phyloP scores from a whole-genome alignment of 2,888 invertebrate genomes.

The Diaphora mendica region DNA sequence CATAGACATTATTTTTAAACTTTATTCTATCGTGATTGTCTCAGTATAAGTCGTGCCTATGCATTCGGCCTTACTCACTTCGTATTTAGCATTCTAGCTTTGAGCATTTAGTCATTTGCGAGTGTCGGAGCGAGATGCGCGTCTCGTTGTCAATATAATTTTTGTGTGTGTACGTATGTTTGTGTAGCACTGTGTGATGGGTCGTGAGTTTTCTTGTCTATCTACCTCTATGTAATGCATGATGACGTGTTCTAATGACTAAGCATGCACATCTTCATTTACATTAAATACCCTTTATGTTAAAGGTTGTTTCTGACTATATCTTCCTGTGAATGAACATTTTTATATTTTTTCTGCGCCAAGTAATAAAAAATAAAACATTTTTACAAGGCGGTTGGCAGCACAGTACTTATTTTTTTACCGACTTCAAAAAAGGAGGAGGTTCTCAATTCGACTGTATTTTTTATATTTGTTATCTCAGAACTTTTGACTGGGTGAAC shows the following conservation, averaged over 20 bases:
- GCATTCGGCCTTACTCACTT: conserved; percentile 10
- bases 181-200: conserved; percentile 59
- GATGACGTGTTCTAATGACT: conserved; percentile 13
- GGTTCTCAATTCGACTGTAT: too few relatives aligned
- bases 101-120: conserved; percentile 44
- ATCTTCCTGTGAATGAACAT: neutral
- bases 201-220: conserved; percentile 60
- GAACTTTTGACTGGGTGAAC: too few relatives aligned
- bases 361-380: neutral
- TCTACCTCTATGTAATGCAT: conserved; percentile 21
- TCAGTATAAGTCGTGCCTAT: neutral
- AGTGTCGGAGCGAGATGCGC: conserved; percentile 34
- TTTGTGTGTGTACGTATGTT: conserved; percentile 44
- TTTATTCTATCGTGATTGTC: neutral
- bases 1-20: neutral
- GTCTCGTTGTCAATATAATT: conserved; percentile 24
- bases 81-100: conserved; percentile 3
- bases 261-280: neutral
- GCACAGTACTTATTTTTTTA: too few relatives aligned
- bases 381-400: neutral
- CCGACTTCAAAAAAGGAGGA: too few relatives aligned
- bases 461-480: too few relatives aligned
- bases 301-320: neutral
- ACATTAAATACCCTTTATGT: neutral
- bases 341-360: too few relatives aligned